Evolutionary conservation across 1,140 invertebrate species (phyloP), one percentile per base, ranked within the genome.

Genomic region (Reticulitermes speratus): DNA sequence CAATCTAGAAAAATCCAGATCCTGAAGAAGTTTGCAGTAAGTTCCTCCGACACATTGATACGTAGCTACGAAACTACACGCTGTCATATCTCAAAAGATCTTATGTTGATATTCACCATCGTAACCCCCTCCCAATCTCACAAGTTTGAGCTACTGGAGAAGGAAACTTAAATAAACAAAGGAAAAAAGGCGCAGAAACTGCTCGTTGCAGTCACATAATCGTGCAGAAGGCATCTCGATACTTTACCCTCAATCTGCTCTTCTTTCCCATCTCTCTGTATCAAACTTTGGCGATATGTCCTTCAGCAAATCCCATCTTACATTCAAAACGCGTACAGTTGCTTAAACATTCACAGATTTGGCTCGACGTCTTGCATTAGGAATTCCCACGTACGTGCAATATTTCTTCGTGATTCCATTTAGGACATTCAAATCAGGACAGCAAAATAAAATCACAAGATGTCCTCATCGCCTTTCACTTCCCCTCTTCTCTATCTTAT

Each of bases 401-500:
- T 75, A 75, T 75, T 75, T 55, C 52, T 75, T 65, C 59, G 8
- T 75, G 25, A 30, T 75, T 75, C 65, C n/a, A 75, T 75, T 75
- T 75, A 30, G 7, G 65, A 30, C 65, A 30, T 75, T 75, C n/a
- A 75, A 75, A 75, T 75, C 65, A 75, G 7, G 65, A 75, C 6
- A 25, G 25, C 65, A 75, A 75, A 75, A 75, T 75, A 75, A 75
- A 75, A 30, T 75, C 65, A 65, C 59, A 30, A 75, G 65, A 75
- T n/a, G n/a, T 75, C n/a, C n/a, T 75, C 25, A 30, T 30, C 25
- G 2, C 25, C n/a, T 65, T 25, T 16, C 65, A 9, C 65, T 75
- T 25, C 65, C 12, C 65, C n/a, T n/a, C n/a, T 75, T n/a, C n/a
- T 9, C 65, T 75, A 75, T 75, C 65, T 75, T 75, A 75, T 75